Evolutionary conservation across 2,888 invertebrate species (phyloP).

Genomic region (Nezara viridula): DNA sequence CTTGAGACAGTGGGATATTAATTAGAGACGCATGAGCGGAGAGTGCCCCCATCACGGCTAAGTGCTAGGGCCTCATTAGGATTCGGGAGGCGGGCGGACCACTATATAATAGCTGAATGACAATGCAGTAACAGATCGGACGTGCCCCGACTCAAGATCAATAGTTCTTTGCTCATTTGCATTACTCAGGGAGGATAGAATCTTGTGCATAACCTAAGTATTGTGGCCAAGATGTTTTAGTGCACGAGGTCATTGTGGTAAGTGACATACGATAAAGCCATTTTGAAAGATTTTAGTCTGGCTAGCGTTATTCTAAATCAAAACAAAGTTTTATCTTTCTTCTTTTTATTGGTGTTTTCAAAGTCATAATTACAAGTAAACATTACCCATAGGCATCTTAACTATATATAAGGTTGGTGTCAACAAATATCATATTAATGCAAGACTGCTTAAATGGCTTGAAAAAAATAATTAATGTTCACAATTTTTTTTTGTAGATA

Average conservation of each 20-base stretch:
- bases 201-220: neutral
- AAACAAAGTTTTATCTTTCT: too few relatives aligned
- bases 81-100: neutral
- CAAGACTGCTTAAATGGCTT: too few relatives aligned
- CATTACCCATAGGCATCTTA: too few relatives aligned
- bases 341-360: too few relatives aligned
- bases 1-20: neutral
- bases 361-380: too few relatives aligned
- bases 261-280: neutral
- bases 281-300: too few relatives aligned
- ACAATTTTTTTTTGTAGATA: too few relatives aligned
- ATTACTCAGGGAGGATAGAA: neutral
- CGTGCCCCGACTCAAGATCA: neutral
- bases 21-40: constrained; percentile 12
- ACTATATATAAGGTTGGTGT: too few relatives aligned
- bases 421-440: too few relatives aligned
- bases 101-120: constrained; percentile 44
- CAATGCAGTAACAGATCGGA: constrained; percentile 47
- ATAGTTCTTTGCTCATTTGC: constrained; percentile 8
- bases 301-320: too few relatives aligned
- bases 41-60: neutral
- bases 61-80: neutral
- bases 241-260: neutral
- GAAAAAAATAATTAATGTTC: too few relatives aligned
- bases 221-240: neutral